Evolutionary conservation across 2,797 vertebrate species (phyloP).

Genomic region (Takifugu rubripes): DNA sequence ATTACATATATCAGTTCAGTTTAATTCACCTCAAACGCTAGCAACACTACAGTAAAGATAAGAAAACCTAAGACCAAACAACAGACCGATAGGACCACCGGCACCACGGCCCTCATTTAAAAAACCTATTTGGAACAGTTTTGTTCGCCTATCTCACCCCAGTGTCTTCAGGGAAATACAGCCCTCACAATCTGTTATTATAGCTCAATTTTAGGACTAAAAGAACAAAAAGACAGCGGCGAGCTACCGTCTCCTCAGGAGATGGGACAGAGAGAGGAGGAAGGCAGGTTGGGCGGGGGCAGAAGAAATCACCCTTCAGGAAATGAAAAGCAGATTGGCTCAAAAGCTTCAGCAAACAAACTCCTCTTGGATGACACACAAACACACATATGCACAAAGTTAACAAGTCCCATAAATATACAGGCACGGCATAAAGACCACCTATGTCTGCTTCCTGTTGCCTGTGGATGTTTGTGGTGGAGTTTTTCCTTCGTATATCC

Average conservation of each 20-base stretch:
- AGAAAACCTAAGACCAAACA: not conserved
- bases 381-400: constrained; percentile 9
- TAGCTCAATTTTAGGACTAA: constrained; percentile 21
- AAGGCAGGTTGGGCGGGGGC: not conserved
- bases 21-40: not conserved
- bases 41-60: not conserved
- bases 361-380: constrained; percentile 35
- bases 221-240: constrained; percentile 33
- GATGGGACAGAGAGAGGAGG: constrained; percentile 7
- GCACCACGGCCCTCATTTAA: not conserved
- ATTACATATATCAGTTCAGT: not conserved
- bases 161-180: constrained; percentile 15
- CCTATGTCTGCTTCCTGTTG: constrained; percentile 29
- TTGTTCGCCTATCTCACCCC: constrained; percentile 10
- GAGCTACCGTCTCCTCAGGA: constrained; percentile 25
- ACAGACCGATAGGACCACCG: not conserved
- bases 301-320: constrained; percentile 51
- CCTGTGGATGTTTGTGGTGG: constrained; percentile 46
- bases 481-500: constrained; percentile 42
- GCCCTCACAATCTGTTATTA: constrained; percentile 16
- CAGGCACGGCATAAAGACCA: constrained; percentile 15
- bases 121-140: constrained; percentile 11
- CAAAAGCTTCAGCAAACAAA: constrained; percentile 56
- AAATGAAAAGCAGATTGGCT: constrained; percentile 64
- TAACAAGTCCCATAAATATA: not conserved